Conservation (phyloP, 2,888 invertebrate genomes). For the Copidosoma aretas region DNA sequence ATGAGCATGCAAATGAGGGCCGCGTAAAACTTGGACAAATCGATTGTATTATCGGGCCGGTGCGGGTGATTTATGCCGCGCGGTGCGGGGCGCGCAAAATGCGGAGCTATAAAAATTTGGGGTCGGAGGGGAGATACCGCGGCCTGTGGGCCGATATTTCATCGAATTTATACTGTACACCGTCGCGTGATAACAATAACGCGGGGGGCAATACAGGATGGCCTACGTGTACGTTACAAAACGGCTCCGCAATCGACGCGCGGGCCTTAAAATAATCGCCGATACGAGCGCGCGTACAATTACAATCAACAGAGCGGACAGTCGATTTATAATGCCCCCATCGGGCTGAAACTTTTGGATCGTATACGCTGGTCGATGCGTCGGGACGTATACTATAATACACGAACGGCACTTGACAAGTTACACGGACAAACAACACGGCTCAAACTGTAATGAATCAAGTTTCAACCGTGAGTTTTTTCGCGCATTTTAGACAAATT, state of each 20-base stretch:
- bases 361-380: too few relatives aligned
- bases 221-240: too few relatives aligned
- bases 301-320: too few relatives aligned
- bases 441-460: too few relatives aligned
- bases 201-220: constrained; percentile 16
- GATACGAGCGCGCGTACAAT: too few relatives aligned
- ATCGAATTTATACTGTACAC: constrained; percentile 16
- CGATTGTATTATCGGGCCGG: constrained; percentile 31
- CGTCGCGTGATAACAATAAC: constrained; percentile 30
- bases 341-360: too few relatives aligned
- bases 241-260: not conserved
- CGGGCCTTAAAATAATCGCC: constrained; percentile 27
- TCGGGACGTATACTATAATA: too few relatives aligned
- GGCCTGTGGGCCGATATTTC: constrained; percentile 14
- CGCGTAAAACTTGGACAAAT: constrained; percentile 31
- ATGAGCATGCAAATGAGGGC: constrained; percentile 4
- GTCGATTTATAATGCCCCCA: too few relatives aligned
- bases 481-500: too few relatives aligned
- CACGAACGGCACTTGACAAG: too few relatives aligned
- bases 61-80: constrained; percentile 24
- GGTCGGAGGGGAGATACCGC: not conserved
- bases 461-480: too few relatives aligned
- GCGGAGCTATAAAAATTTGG: constrained; percentile 13
- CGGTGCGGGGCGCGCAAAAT: not conserved
- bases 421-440: too few relatives aligned